Base-by-base conservation (phyloP, 2,797 vertebrate species). In the Helicolenus hilgendorfi region DNA sequence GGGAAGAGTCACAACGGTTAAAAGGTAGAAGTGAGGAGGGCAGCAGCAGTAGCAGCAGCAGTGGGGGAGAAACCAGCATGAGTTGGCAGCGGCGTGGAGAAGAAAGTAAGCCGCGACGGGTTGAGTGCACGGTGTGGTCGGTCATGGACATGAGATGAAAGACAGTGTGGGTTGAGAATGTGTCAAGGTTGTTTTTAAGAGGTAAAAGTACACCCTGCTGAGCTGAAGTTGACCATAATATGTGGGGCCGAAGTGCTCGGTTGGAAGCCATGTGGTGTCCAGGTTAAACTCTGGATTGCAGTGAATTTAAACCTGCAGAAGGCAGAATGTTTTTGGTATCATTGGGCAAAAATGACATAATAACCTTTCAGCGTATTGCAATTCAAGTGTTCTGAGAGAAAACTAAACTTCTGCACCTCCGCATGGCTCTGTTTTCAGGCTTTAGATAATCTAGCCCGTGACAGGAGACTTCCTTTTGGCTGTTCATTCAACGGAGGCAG, bases 101-200 rank as follows among this genome's bases (percentile, higher is more conserved):
- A 74, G 41, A 83, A 79, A 53, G 74, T 38, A 67, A 41, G 64
- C 69, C 72, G 26, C 9, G 22, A 55, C 14, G 38, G 77, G 55
- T 49, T 64, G 64, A 90, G 78, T 60, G 69, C 59, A 49, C 10
- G 15, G 62, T 76, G 91, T 24, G 85, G 91, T 86, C 64, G 24
- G 76, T 53, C 59, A 18, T 33, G 79, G 79, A 80, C 76, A 38
- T 24, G 56, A 38, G 67, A 82, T 82, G 78, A 91, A 91, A 88
- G 89, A 78, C 68, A 29, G 70, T 58, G 72, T 64, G 72, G 90
- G 74, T 68, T 86, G 29, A 68, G 38, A 53, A 79, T 59, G 62
- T 86, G 75, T 89, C 88, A 91, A n/a, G 81, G 89, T 91, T 89
- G 86, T 83, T 89, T 88, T n/a, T 49, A 55, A 60, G 82, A 87